phyloP scores from a whole-genome alignment of 2,888 invertebrate species.

The Anoplius nigerrimus region DNA sequence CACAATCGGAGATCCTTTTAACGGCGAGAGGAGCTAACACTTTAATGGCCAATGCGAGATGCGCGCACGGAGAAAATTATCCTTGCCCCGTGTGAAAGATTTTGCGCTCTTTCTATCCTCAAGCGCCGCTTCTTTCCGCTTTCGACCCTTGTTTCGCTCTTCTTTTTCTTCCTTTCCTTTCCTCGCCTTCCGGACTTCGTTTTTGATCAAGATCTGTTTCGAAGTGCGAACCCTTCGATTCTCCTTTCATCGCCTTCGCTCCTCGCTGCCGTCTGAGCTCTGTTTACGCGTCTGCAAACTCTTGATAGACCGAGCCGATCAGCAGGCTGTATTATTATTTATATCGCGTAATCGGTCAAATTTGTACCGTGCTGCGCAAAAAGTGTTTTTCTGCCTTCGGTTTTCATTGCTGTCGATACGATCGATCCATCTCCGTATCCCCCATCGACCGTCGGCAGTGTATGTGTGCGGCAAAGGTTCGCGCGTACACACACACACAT shows the following conservation, averaged over 20 bases:
- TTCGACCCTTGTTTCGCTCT: too few relatives aligned
- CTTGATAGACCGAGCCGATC: too few relatives aligned
- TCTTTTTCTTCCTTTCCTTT: too few relatives aligned
- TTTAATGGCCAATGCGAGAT: constrained; percentile 14
- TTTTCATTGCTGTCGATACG: too few relatives aligned
- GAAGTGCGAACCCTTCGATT: not conserved
- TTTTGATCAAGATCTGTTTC: not conserved
- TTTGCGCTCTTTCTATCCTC: constrained; percentile 2
- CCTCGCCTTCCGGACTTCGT: too few relatives aligned
- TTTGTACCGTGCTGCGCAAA: constrained; percentile 7
- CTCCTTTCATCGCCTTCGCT: not conserved
- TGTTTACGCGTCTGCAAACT: not conserved
- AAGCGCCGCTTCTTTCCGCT: too few relatives aligned
- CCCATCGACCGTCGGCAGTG: too few relatives aligned
- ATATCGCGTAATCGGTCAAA: not conserved
- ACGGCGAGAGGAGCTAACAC: constrained; percentile 25
- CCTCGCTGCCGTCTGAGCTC: not conserved
- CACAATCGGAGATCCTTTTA: constrained; percentile 29
- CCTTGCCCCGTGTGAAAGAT: too few relatives aligned
- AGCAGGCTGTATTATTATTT: too few relatives aligned
- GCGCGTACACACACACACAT: constrained; percentile 19
- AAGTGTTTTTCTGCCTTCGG: too few relatives aligned
- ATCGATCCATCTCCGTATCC: too few relatives aligned
- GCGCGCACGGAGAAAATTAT: not conserved
- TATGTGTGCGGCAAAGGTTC: constrained; percentile 30